Percentiles rank a stretch among this genome's conserved stretches.
These are phyloP conservation scores for Tortricodes alternella DNA, from an alignment of 2,888 invertebrate genomes.

Conservation along the genomic window DNA sequence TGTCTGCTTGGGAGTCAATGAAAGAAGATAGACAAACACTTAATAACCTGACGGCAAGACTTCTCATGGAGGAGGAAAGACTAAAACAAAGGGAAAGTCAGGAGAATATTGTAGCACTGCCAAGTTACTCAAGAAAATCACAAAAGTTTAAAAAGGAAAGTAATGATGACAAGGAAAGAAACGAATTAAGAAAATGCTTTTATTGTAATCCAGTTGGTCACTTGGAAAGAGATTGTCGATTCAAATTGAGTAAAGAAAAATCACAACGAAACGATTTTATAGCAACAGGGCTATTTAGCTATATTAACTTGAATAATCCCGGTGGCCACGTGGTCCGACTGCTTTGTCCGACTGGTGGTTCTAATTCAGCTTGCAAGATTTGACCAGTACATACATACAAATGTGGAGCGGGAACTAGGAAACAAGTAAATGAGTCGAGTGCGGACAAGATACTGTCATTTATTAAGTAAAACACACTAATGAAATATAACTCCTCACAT, in stretches of 20 bases:
- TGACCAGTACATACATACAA: no score
- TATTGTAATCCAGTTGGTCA: background rate
- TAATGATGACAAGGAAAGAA: background rate
- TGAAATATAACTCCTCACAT: no score
- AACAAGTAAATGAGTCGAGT: no score
- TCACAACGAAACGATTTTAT: background rate
- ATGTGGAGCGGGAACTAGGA: no score
- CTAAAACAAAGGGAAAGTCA: background rate
- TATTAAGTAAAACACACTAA: no score
- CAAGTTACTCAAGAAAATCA: background rate
- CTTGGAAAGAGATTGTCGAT: background rate
- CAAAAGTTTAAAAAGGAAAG: background rate
- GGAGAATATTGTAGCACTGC: background rate
- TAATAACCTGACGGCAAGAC: constrained; percentile 18
- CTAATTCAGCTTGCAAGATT: no score
- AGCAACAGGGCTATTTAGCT: background rate
- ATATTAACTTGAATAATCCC: background rate
- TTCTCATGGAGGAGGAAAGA: constrained; percentile 17
- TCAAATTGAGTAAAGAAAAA: background rate
- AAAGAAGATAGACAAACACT: constrained; percentile 25
- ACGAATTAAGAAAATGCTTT: background rate
- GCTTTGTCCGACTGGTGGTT: no score
- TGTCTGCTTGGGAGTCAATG: constrained; percentile 33
- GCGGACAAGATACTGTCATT: no score
- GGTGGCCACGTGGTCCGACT: no score